phyloP scores from a whole-genome alignment of 2,888 invertebrate genomes.

The Terebella lapidaria region DNA sequence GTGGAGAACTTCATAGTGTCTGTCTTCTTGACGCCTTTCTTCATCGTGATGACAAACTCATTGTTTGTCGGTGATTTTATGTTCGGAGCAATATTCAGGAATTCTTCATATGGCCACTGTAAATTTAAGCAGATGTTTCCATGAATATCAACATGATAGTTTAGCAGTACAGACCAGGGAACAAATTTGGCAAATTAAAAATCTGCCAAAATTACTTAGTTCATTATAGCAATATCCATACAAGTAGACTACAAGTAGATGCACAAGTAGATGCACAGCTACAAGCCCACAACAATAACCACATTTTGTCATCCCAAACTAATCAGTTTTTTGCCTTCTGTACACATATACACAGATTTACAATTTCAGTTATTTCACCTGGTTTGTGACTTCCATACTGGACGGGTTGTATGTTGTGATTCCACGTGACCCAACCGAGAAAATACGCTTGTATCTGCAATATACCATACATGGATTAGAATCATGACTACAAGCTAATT shows the following conservation, averaged over 20 bases:
- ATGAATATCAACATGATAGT: not conserved
- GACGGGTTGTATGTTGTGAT: constrained; percentile 96
- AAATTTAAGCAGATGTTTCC: not conserved
- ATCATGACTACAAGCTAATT: too few species aligned
- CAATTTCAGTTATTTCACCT: too few species aligned
- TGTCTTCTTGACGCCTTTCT: constrained; percentile 76
- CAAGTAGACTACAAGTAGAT: too few species aligned
- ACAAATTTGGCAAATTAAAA: not conserved
- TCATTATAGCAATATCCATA: too few species aligned
- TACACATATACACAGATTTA: too few species aligned
- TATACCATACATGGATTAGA: too few species aligned
- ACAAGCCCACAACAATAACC: constrained; percentile 27
- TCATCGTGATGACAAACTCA: constrained; percentile 66
- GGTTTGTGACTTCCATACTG: constrained; percentile 84
- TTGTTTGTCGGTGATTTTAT: constrained; percentile 49
- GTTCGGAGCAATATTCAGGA: constrained; percentile 54
- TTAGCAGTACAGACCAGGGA: not conserved
- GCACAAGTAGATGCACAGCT: too few species aligned
- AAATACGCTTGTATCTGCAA: constrained; percentile 85
- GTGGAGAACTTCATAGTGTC: constrained; percentile 96
- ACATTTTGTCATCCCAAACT: too few species aligned
- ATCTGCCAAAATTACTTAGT: not conserved
- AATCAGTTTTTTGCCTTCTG: too few species aligned
- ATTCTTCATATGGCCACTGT: constrained; percentile 58
- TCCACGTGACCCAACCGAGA: constrained; percentile 90